Conservation (phyloP, 2,888 invertebrate genomes). For the Siphlonurus alternatus region DNA sequence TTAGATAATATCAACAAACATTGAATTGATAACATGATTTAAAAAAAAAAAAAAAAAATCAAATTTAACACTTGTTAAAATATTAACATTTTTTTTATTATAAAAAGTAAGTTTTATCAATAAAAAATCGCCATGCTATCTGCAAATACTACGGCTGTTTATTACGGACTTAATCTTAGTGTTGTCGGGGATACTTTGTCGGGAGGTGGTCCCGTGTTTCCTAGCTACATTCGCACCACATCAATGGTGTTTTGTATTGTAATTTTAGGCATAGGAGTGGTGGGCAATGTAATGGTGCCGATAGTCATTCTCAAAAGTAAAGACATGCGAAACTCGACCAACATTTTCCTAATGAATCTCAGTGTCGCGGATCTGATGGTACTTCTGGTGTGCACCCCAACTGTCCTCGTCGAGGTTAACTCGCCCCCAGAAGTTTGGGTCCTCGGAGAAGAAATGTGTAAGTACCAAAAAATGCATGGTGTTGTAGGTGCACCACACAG, state of each 20-base stretch:
- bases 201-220: constrained; percentile 34
- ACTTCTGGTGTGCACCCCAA: constrained; percentile 78
- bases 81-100: neutral
- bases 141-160: constrained; percentile 2
- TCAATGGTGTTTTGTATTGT: constrained; percentile 77
- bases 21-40: neutral
- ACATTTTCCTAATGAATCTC: constrained; percentile 84
- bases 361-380: constrained; percentile 87
- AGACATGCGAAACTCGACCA: constrained; percentile 89
- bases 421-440: constrained; percentile 85
- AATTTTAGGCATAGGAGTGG: constrained; percentile 76
- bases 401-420: constrained; percentile 86
- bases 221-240: constrained; percentile 70
- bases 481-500: neutral
- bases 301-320: constrained; percentile 81
- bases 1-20: neutral
- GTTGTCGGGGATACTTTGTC: constrained; percentile 18
- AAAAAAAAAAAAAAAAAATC: neutral
- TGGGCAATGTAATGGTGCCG: constrained; percentile 87
- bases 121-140: neutral
- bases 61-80: neutral
- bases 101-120: neutral
- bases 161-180: constrained; percentile 7
- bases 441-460: constrained; percentile 82
- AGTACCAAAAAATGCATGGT: constrained; percentile 33